These are phyloP conservation scores for Zaprionus inermis DNA, from an alignment of 1,140 invertebrate species.

Conservation along the genomic window DNA sequence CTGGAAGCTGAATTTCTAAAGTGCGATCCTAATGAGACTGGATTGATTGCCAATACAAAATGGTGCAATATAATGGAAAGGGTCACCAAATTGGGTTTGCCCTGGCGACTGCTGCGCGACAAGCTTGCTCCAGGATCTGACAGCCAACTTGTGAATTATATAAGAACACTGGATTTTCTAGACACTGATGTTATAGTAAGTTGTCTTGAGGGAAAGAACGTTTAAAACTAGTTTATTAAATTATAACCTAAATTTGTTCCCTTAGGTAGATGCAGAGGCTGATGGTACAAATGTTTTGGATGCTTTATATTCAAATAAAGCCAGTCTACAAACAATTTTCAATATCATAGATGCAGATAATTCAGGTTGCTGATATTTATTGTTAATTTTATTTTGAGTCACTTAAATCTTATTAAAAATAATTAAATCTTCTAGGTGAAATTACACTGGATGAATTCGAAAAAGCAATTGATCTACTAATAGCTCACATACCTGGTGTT, in stretches of 20 bases:
- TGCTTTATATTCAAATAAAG: constrained; percentile 94
- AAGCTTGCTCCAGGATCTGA: constrained; percentile 89
- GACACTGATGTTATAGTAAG: constrained; percentile 86
- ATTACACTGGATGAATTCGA: constrained; percentile 95
- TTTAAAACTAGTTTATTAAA: no score
- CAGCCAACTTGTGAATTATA: constrained; percentile 89
- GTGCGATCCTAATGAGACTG: constrained; percentile 89
- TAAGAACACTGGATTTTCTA: constrained; percentile 89
- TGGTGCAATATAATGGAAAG: constrained; percentile 92
- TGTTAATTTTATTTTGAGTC: background rate
- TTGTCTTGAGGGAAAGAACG: background rate
- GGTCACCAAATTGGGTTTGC: constrained; percentile 90
- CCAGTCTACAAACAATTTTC: constrained; percentile 94
- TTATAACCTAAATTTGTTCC: background rate
- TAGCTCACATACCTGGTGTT: constrained; percentile 88
- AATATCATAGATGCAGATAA: constrained; percentile 96
- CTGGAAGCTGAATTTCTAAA: constrained; percentile 89
- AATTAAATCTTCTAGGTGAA: constrained; percentile 87
- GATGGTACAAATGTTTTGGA: constrained; percentile 90
- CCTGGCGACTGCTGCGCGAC: constrained; percentile 92
- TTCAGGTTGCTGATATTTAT: constrained; percentile 87
- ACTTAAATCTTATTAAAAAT: background rate
- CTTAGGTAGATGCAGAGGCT: constrained; percentile 86
- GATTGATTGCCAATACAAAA: constrained; percentile 89
- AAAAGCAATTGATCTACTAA: constrained; percentile 92